These are phyloP conservation scores for Actinemys pallida DNA, from an alignment of 2,113 vertebrate species.

Conservation along the genomic window DNA sequence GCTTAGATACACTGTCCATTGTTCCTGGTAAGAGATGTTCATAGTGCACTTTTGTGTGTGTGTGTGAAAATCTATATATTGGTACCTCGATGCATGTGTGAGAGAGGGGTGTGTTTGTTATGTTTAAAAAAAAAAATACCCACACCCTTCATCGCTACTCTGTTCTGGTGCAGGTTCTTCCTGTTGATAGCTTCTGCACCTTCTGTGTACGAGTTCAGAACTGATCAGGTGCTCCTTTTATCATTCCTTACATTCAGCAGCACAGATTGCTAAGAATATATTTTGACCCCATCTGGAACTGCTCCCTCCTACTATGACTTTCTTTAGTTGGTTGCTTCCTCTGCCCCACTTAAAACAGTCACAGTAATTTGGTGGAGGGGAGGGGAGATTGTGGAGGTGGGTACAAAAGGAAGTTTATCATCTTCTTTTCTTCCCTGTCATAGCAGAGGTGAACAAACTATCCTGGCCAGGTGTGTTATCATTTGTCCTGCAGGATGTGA, in stretches of 20 bases:
- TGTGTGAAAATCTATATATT: fast-evolving
- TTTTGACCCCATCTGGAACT: neutral
- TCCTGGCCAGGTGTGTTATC: neutral
- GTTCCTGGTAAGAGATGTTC: neutral
- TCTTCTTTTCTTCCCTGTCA: neutral
- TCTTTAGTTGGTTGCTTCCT: neutral
- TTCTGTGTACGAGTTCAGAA: neutral
- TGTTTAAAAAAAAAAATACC: neutral
- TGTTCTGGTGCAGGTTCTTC: neutral
- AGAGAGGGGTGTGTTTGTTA: neutral
- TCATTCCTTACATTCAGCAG: neutral
- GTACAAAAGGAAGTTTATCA: neutral
- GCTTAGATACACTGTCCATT: neutral
- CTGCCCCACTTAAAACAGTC: neutral
- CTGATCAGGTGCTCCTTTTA: fast-evolving
- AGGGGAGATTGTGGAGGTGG: neutral
- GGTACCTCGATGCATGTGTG: fast-evolving
- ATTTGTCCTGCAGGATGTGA: neutral
- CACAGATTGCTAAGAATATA: neutral
- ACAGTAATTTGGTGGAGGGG: too few relatives aligned
- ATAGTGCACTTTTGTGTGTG: neutral
- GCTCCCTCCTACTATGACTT: neutral
- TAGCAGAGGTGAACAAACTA: neutral
- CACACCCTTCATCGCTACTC: fast-evolving
- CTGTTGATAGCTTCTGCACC: neutral